Base-by-base conservation (phyloP, 2,888 invertebrate genomes). In the Melinaea menophilus region DNA sequence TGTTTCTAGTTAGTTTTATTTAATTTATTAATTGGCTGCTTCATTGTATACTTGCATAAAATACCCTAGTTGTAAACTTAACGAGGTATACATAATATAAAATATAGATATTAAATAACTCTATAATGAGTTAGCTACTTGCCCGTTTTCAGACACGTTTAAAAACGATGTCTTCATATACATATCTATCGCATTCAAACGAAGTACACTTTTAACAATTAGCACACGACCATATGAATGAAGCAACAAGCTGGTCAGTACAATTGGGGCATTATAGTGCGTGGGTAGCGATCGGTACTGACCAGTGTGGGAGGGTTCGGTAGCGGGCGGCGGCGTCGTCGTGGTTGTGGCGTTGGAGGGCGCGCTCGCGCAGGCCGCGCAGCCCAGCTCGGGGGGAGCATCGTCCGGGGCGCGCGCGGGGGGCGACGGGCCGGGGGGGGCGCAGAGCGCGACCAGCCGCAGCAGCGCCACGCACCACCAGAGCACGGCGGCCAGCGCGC, bases 401-500 rank as follows among this genome's bases (percentile, higher is more conserved):
- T 86, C 84, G 80, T 85, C 85, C 80, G 85, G 82, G 83, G 84
- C 84, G 84, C 84, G 84, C 82, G 83, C 81, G 82, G 82, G 80
- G 81, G 82, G 82, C 79, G 80, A 75, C 81, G 85, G 82, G 85
- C 84, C 86, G 86, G 86, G 85, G 85, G 88, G 88, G 79, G 88
- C 88, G 78, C 88, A 86, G 78, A 86, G 85, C 85, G 82, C 88
- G 85, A 86, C 87, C 88, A 89, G 87, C 88, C 87, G 88, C 86
- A 88, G 87, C 87, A 89, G 87, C 88, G 89, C 88, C 88, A 88
- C 88, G 86, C 87, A 87, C 88, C 90, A 89, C 88, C 88, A 88
- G 89, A 88, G 84, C 88, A 88, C 87, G 88, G 88, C 88, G 86
- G 89, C 86, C 88, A 88, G 88, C 88, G 85, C 88, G 88, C 88